Base-by-base conservation (phyloP, 2,113 vertebrate species). In the Megaleporinus macrocephalus region DNA sequence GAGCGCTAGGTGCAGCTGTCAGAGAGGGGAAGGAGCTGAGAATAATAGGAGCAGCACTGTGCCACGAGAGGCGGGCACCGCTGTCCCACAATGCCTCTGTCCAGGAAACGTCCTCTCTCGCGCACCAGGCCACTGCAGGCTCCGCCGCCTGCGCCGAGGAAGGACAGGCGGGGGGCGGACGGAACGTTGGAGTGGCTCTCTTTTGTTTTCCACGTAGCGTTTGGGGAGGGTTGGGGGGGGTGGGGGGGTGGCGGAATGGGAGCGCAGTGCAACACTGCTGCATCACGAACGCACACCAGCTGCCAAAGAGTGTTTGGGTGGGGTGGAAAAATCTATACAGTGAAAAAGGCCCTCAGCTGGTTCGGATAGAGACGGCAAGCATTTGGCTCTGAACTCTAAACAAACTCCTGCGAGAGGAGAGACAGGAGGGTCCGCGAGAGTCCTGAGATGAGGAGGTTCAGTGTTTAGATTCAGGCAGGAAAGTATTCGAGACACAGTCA, bases 281-380 rank as follows among this genome's bases (percentile, higher is more conserved):
- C 79, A 84, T 80, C 57, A 51, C 74, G 4, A 83, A 80, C 27
- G 11, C 9, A 36, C 11, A 9, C 78, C 73, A 7, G 29, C 72
- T 75, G 81, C 73, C 81, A 81, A 62, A 80, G 82, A 68, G 65
- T n/a, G n/a, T 79, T 20, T 62, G 82, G 82, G 83, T 70, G 82
- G 69, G 73, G 80, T 47, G 44, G 88, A 84, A 86, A 77, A 85
- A 86, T 77, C 66, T 62, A 83, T 84, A 69, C 57, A 77, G 61
- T 44, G 26, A 70, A 83, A 83, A 68, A 62, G 81, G 15, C 1
- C 51, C 22, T 57, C 55, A 55, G 70, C 81, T 88, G 86, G 77
- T 84, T 88, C 80, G 84, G 63, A 55, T 10, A 65, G 74, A 83
- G 61, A 71, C 47, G 72, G 62, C 70, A 62, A n/a, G 29, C 77